These are phyloP conservation scores for Sorex fumeus DNA, from an alignment of 2,113 vertebrate genomes.

Conservation along the genomic window DNA sequence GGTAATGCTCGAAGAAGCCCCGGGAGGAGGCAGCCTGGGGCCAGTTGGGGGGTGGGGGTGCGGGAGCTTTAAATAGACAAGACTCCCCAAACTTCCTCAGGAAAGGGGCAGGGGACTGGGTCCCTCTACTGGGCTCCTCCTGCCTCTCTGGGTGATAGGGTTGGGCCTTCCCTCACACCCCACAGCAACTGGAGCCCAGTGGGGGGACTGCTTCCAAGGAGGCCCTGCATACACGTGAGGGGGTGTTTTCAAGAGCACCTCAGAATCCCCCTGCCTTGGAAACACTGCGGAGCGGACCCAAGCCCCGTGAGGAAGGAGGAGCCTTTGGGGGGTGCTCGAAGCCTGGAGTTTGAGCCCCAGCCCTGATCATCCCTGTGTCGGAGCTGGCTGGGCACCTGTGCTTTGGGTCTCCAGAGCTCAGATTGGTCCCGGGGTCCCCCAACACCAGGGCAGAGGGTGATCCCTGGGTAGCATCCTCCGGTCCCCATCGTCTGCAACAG, in stretches of 20 bases:
- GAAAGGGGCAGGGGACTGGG: not conserved
- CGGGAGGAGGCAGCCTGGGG: not conserved
- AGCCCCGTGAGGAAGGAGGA: no score
- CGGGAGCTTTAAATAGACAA: not conserved
- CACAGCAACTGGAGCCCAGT: accelerated
- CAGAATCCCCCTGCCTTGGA: not conserved
- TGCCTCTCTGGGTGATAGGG: no score
- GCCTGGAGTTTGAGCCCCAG: no score
- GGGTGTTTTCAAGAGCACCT: not conserved
- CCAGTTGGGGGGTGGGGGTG: accelerated
- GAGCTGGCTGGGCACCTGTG: no score
- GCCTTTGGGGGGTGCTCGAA: no score
- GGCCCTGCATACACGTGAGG: not conserved
- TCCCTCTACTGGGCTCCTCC: no score
- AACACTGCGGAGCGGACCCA: not conserved
- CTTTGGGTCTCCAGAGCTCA: no score
- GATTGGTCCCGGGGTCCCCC: no score
- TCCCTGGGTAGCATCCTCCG: no score
- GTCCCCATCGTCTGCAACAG: no score
- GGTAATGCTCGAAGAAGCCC: not conserved
- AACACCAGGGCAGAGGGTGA: no score
- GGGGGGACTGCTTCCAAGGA: not conserved
- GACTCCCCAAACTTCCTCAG: not conserved
- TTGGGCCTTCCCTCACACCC: accelerated
- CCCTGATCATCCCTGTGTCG: no score